Evolutionary conservation across 1,140 invertebrate species (phyloP).

Genomic region (Lethrus apterus): DNA sequence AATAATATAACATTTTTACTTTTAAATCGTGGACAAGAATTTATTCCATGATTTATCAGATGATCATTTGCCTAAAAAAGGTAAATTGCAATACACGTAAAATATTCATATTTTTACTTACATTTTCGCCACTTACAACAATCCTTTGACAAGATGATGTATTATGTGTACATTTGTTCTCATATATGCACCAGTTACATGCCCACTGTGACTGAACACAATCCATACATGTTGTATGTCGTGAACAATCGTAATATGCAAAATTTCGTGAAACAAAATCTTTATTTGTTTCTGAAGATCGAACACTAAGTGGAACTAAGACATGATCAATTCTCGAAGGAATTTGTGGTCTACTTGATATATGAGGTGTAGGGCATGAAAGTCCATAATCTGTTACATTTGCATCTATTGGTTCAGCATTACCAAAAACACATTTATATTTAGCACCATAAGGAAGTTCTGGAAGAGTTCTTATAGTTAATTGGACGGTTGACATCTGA

Average conservation of each 20-base stretch:
- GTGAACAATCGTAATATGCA: constrained; percentile 89
- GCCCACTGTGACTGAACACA: constrained; percentile 86
- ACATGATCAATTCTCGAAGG: constrained; percentile 78
- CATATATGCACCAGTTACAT: constrained; percentile 94
- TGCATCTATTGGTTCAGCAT: constrained; percentile 78
- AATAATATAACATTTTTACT: constrained; percentile 59
- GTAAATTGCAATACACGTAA: neutral
- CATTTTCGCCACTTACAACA: constrained; percentile 77
- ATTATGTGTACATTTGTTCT: constrained; percentile 89
- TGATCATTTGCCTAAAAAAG: constrained; percentile 40
- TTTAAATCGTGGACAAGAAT: constrained; percentile 75
- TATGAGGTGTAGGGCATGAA: constrained; percentile 75
- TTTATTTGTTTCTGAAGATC: constrained; percentile 88
- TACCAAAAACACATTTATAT: constrained; percentile 91
- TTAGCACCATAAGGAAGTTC: constrained; percentile 81
- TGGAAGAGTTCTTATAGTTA: constrained; percentile 83
- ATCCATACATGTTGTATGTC: constrained; percentile 75
- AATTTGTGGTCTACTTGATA: constrained; percentile 70
- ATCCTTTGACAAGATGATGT: constrained; percentile 69
- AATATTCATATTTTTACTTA: constrained; percentile 40
- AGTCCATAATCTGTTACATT: constrained; percentile 71
- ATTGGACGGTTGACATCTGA: constrained; percentile 74
- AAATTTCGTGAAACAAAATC: constrained; percentile 92
- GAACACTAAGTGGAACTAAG: constrained; percentile 83
- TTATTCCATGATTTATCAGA: constrained; percentile 63